Conservation (phyloP, 2,113 vertebrate genomes). For the Channa argus region DNA sequence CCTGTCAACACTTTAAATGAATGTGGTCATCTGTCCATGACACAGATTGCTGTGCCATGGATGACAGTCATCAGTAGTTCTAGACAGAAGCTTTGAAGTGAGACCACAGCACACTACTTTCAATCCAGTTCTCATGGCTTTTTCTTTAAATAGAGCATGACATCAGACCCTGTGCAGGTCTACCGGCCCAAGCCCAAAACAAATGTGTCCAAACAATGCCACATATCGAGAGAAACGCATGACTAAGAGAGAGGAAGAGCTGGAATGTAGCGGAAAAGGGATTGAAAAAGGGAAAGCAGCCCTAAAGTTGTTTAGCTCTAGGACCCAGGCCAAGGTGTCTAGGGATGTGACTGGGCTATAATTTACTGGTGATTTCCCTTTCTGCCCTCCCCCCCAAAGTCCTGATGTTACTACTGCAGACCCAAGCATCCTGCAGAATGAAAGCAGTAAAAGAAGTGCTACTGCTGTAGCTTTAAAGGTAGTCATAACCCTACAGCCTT, state of each 20-base stretch:
- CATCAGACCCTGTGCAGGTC: conserved; percentile 77
- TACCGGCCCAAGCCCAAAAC: conserved; percentile 69
- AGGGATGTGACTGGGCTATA: conserved; percentile 72
- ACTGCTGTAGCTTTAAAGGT: neutral
- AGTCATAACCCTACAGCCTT: neutral
- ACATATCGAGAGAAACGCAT: conserved; percentile 78
- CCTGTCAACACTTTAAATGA: conserved; percentile 74
- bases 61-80: conserved; percentile 67
- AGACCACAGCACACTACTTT: conserved; percentile 61
- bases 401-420: conserved; percentile 49
- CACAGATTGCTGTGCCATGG: conserved; percentile 65
- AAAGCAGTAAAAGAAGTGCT: neutral
- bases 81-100: conserved; percentile 71
- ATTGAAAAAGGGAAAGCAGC: conserved; percentile 74
- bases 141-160: conserved; percentile 82
- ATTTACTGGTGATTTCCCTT: conserved; percentile 77
- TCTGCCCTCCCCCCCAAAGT: conserved; percentile 31
- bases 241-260: conserved; percentile 59
- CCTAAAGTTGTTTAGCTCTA: conserved; percentile 73
- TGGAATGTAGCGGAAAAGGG: conserved; percentile 77
- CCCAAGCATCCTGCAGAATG: conserved; percentile 11
- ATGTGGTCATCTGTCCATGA: conserved; percentile 75
- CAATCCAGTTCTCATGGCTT: conserved; percentile 74
- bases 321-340: conserved; percentile 71
- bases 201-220: conserved; percentile 82